A percentile compares a stretch with the other conserved stretches of the same genome.
These are phyloP conservation scores for Rhagonycha fulva DNA, from an alignment of 2,888 invertebrate genomes.

Conservation along the genomic window DNA sequence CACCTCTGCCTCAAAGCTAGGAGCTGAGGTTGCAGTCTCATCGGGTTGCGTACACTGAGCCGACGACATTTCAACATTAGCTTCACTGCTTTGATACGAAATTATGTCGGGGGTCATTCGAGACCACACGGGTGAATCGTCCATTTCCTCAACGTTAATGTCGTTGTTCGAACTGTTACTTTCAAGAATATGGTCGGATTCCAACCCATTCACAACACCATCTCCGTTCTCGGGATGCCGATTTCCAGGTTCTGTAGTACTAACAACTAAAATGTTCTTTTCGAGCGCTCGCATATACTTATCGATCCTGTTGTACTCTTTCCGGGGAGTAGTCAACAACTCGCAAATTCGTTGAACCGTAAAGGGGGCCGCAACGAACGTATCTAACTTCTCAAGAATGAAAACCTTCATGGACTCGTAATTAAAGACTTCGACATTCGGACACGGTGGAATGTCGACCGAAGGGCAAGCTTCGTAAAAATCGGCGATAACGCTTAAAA, in stretches of 20 bases:
- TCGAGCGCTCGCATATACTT: slow-evolving; percentile 97
- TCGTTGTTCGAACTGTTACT: slow-evolving; percentile 58
- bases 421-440: slow-evolving; percentile 89
- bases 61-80: slow-evolving; percentile 21
- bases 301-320: slow-evolving; percentile 94
- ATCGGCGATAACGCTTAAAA: slow-evolving; percentile 83
- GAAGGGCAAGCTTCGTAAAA: slow-evolving; percentile 80
- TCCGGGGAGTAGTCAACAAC: slow-evolving; percentile 84
- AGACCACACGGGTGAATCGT: slow-evolving; percentile 54
- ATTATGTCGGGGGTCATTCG: slow-evolving; percentile 30
- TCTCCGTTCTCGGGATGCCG: slow-evolving; percentile 70
- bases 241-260: slow-evolving; percentile 72
- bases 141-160: slow-evolving; percentile 64
- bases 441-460: slow-evolving; percentile 81
- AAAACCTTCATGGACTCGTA: slow-evolving; percentile 87
- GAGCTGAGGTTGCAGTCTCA: slow-evolving; percentile 26
- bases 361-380: slow-evolving; percentile 89
- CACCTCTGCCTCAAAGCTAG: slow-evolving; percentile 27
- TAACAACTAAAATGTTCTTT: slow-evolving; percentile 89
- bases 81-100: slow-evolving; percentile 49
- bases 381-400: slow-evolving; percentile 79
- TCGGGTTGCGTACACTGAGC: slow-evolving; percentile 32
- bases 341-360: slow-evolving; percentile 96
- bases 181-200: slow-evolving; percentile 59
- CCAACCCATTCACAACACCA: slow-evolving; percentile 64